phyloP scores from a whole-genome alignment of 2,888 invertebrate genomes.

The Lissocephala sabroskyi region DNA sequence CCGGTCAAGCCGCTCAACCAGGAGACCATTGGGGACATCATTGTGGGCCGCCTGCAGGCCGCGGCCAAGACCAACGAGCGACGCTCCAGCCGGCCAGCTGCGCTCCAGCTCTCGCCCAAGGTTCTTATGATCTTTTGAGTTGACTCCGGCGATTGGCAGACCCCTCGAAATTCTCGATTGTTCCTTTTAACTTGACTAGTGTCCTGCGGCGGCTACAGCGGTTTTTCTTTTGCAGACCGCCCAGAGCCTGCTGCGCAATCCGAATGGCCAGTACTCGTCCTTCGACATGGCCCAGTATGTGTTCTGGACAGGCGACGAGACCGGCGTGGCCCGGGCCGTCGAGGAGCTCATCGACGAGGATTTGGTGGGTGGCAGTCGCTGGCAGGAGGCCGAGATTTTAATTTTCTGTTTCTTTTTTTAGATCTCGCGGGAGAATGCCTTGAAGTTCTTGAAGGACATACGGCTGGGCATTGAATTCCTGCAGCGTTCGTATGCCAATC shows the following conservation, averaged over 20 bases:
- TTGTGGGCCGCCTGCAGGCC: conserved; percentile 54
- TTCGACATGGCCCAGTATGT: conserved; percentile 88
- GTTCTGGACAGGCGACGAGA: conserved; percentile 87
- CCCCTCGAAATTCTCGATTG: no score
- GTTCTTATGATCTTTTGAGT: no score
- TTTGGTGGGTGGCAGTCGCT: conserved; percentile 73
- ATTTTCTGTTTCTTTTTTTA: conserved; percentile 56
- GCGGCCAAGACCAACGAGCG: conserved; percentile 62
- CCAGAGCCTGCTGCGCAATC: conserved; percentile 72
- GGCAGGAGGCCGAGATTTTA: not conserved
- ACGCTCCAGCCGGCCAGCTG: conserved; percentile 55
- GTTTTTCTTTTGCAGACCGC: conserved; percentile 72
- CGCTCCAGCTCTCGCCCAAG: conserved; percentile 68
- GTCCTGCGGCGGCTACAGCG: no score
- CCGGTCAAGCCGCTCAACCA: conserved; percentile 55
- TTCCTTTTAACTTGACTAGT: not conserved
- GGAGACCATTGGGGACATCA: conserved; percentile 59
- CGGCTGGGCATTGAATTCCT: conserved; percentile 82
- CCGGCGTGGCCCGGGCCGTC: conserved; percentile 83
- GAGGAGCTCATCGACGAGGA: conserved; percentile 85
- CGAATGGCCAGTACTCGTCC: conserved; percentile 81
- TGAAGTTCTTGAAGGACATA: conserved; percentile 83
- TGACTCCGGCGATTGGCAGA: conserved; percentile 36
- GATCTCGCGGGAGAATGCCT: conserved; percentile 84
- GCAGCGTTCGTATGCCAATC: conserved; percentile 73